These are phyloP conservation scores for Xestia sexstrigata DNA, from an alignment of 2,888 invertebrate genomes.

Conservation along the genomic window DNA sequence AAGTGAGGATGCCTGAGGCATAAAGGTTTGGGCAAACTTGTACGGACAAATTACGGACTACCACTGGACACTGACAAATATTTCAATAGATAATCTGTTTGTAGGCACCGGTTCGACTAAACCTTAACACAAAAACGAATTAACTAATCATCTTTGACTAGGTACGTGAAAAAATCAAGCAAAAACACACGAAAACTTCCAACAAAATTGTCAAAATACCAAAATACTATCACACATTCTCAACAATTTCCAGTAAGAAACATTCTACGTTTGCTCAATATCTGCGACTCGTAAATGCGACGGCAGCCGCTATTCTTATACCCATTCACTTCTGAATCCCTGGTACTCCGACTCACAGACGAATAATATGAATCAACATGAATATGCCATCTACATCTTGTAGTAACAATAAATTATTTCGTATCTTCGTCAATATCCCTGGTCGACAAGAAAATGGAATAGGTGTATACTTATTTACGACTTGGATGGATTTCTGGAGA, in stretches of 20 bases:
- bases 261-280: conserved; percentile 12
- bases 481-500: conserved; percentile 24
- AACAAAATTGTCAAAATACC: not conserved
- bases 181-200: not conserved
- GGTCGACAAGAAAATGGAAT: conserved; percentile 52
- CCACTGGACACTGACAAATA: not conserved
- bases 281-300: conserved; percentile 27
- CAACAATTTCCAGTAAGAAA: conserved; percentile 2
- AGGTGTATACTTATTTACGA: conserved; percentile 59
- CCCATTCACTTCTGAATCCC: conserved; percentile 26
- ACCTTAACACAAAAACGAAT: not conserved
- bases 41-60: not conserved
- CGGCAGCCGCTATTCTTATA: conserved; percentile 23
- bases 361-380: conserved; percentile 47
- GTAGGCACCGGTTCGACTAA: not conserved
- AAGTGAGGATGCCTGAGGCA: not conserved
- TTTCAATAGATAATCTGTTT: not conserved
- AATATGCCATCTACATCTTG: conserved; percentile 50
- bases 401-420: conserved; percentile 47
- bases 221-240: conserved; percentile 17
- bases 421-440: conserved; percentile 48
- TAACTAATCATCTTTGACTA: not conserved
- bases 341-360: conserved; percentile 26
- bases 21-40: not conserved
- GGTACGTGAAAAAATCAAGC: not conserved